Evolutionary conservation across 1,140 invertebrate genomes (phyloP).

Genomic region (Zaprionus taronus): DNA sequence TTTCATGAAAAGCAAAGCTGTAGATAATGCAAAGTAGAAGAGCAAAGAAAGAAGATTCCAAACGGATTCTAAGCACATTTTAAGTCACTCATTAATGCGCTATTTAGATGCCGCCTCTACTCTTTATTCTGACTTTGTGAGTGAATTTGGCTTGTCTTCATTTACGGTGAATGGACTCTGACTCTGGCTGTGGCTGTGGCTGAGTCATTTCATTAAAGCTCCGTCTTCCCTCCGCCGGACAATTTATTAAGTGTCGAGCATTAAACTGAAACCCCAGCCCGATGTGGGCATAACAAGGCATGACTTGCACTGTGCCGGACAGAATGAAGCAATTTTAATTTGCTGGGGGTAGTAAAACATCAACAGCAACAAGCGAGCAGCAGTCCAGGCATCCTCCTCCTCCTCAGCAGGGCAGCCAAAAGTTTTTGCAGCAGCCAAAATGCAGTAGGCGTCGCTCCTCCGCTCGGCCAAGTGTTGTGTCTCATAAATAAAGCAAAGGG

Average conservation of each 20-base stretch:
- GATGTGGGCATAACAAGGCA: slow-evolving; percentile 56
- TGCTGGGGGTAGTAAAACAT: slow-evolving; percentile 77
- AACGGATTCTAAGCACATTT: slow-evolving; percentile 14
- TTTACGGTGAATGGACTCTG: slow-evolving; percentile 18
- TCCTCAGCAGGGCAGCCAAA: slow-evolving; percentile 19
- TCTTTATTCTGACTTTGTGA: slow-evolving; percentile 11
- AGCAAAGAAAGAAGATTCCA: not conserved
- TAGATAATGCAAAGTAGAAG: not conserved
- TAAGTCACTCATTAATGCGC: slow-evolving; percentile 4
- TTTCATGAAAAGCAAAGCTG: not conserved
- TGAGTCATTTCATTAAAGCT: slow-evolving; percentile 66
- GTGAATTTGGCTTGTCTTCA: slow-evolving; percentile 26
- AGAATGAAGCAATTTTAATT: slow-evolving; percentile 81
- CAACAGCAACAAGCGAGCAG: slow-evolving; percentile 61
- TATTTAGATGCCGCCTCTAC: slow-evolving; percentile 1
- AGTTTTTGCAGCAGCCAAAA: slow-evolving; percentile 48
- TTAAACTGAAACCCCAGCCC: slow-evolving; percentile 32
- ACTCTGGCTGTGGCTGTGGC: not conserved
- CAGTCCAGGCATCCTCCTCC: not conserved
- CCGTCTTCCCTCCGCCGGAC: slow-evolving; percentile 45
- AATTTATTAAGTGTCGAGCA: slow-evolving; percentile 80
- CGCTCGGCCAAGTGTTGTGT: slow-evolving; percentile 64
- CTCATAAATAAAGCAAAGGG: slow-evolving; percentile 69
- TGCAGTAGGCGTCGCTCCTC: slow-evolving; percentile 58
- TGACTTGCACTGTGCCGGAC: slow-evolving; percentile 62